A percentile compares a stretch with the other conserved stretches of the same genome.
Conservation (phyloP, 2,797 vertebrate genomes). For the Catamblyrhynchus diadema region DNA sequence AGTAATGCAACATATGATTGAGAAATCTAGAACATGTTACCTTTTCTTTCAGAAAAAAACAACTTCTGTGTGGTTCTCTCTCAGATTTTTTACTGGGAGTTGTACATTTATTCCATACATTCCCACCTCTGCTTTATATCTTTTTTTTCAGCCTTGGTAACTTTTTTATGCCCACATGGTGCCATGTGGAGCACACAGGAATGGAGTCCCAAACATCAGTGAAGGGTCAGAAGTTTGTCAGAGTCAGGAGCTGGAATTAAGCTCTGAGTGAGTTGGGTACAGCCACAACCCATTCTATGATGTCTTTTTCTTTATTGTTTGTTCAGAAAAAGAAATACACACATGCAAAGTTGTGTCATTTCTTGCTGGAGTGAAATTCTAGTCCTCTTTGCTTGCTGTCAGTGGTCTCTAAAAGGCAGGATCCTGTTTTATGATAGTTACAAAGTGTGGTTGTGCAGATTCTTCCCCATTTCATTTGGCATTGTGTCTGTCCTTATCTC, state of each 20-base stretch:
- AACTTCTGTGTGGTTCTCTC: neutral
- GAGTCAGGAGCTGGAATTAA: neutral
- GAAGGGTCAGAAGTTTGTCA: neutral
- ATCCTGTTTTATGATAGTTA: neutral
- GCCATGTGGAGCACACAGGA: neutral
- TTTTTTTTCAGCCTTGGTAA: neutral
- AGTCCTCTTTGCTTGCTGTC: neutral
- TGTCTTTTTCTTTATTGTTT: neutral
- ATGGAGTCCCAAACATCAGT: neutral
- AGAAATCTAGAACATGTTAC: neutral
- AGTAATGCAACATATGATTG: neutral
- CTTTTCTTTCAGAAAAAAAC: neutral
- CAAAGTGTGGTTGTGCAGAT: neutral
- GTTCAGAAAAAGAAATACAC: neutral
- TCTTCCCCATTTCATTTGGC: neutral
- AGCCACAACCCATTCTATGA: neutral
- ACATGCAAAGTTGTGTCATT: neutral
- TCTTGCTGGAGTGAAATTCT: neutral
- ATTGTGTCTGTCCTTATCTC: neutral
- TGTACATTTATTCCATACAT: neutral
- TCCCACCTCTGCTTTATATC: neutral
- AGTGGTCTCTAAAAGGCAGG: neutral
- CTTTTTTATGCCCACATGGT: neutral
- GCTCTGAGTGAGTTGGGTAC: neutral
- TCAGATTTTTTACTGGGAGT: neutral